These are phyloP conservation scores for Phalanger gymnotis DNA, from an alignment of 2,797 vertebrate species.

Conservation along the genomic window DNA sequence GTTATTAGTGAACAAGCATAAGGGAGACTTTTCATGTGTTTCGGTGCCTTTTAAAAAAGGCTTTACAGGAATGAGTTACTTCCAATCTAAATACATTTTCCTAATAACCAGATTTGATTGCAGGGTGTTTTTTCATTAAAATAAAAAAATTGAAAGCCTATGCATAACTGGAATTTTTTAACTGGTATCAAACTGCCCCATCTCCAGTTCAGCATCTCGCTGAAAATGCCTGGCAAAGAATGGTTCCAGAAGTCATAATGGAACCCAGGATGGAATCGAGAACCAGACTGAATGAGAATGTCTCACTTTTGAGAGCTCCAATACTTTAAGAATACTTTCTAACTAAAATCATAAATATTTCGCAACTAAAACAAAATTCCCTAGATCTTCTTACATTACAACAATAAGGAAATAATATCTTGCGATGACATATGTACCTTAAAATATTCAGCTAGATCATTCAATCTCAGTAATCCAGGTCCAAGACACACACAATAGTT, in stretches of 20 bases:
- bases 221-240: slow-evolving; percentile 52
- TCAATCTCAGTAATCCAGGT: slow-evolving; percentile 24
- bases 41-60: slow-evolving; percentile 46
- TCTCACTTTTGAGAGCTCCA: slow-evolving; percentile 31
- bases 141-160: background rate
- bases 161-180: slow-evolving; percentile 17
- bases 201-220: slow-evolving; percentile 41
- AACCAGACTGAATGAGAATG: background rate
- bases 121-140: background rate
- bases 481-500: background rate
- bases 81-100: slow-evolving; percentile 14
- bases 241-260: slow-evolving; percentile 45
- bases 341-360: slow-evolving; percentile 29
- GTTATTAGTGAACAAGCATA: background rate
- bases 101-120: background rate
- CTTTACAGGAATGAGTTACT: slow-evolving; percentile 15
- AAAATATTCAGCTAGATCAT: background rate
- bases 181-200: slow-evolving; percentile 42
- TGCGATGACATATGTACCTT: background rate
- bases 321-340: slow-evolving; percentile 18
- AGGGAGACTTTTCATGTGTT: slow-evolving; percentile 30
- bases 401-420: slow-evolving; percentile 20
- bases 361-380: background rate
- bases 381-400: slow-evolving; percentile 37
- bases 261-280: background rate